phyloP scores from a whole-genome alignment of 1,140 invertebrate species.

The Leptinotarsa undecemlineata region DNA sequence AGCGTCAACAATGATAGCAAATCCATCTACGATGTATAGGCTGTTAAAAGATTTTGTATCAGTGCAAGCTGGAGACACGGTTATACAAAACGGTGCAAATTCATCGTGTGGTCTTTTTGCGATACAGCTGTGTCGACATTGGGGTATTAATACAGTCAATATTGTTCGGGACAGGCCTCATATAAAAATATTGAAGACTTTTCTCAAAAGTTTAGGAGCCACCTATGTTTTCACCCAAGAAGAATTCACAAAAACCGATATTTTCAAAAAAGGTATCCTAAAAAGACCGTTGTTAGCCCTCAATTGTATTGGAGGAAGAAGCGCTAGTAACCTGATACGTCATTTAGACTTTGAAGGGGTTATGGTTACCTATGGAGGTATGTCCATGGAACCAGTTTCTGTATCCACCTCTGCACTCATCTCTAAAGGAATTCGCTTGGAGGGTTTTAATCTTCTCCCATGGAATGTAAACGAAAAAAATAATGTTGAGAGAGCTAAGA shows the following conservation, averaged over 20 bases:
- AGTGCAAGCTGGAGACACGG: conserved; percentile 76
- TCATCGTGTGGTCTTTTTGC: conserved; percentile 94
- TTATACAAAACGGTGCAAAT: conserved; percentile 97
- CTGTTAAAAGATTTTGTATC: conserved; percentile 91
- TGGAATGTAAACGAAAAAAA: conserved; percentile 91
- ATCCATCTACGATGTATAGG: conserved; percentile 95
- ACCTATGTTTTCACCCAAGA: conserved; percentile 87
- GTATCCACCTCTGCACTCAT: conserved; percentile 85
- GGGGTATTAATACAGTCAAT: conserved; percentile 80
- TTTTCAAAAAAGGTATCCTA: conserved; percentile 69
- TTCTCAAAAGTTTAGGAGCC: conserved; percentile 73
- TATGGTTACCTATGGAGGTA: conserved; percentile 96
- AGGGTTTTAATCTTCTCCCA: conserved; percentile 68
- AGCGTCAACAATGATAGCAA: conserved; percentile 88
- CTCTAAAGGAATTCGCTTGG: conserved; percentile 85
- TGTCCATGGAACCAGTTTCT: conserved; percentile 89
- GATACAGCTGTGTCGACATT: conserved; percentile 83
- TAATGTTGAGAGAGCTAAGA: conserved; percentile 67
- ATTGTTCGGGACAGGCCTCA: conserved; percentile 83
- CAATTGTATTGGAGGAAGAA: conserved; percentile 95
- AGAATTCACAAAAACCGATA: conserved; percentile 73
- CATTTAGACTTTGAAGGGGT: conserved; percentile 72
- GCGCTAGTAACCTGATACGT: conserved; percentile 78
- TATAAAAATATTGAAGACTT: conserved; percentile 71
- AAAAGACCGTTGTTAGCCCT: conserved; percentile 81